A percentile compares a stretch with the other conserved stretches of the same genome.
Conservation (phyloP, 2,797 vertebrate genomes). For the Myotis findleyi region DNA sequence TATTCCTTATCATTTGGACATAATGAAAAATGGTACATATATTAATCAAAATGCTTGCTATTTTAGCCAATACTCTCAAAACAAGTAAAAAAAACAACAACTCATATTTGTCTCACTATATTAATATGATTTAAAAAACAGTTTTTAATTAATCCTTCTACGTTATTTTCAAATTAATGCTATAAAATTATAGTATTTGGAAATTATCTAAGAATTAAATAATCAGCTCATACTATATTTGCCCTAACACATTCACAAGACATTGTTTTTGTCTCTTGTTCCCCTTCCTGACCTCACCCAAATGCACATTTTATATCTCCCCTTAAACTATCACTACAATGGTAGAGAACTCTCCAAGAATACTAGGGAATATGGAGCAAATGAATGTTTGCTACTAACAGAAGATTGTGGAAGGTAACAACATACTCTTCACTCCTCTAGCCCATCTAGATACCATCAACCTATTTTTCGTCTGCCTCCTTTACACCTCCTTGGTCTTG, state of each 20-base stretch:
- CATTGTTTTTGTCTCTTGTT: constrained; percentile 23
- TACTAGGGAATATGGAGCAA: not conserved
- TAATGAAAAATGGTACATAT: not conserved
- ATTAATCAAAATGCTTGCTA: constrained; percentile 14
- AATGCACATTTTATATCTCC: not conserved
- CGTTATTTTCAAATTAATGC: constrained; percentile 22
- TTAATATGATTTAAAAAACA: constrained; percentile 28
- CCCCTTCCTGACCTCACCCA: not conserved
- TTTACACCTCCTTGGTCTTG: not conserved
- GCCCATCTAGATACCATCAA: not conserved
- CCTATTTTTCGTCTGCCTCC: not conserved
- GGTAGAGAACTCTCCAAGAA: not conserved
- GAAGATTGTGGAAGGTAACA: not conserved
- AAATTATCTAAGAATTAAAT: constrained; percentile 59
- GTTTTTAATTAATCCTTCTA: constrained; percentile 40
- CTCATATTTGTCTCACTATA: not conserved
- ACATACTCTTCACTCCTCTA: not conserved
- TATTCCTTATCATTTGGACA: constrained; percentile 43
- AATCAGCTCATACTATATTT: not conserved
- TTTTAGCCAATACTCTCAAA: constrained; percentile 52
- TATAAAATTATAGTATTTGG: constrained; percentile 56
- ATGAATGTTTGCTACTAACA: not conserved
- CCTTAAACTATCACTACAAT: not conserved
- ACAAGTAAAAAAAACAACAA: not conserved
- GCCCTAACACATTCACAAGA: not conserved